A percentile compares a stretch with the other conserved stretches of the same genome.
Evolutionary conservation across 2,888 invertebrate genomes (phyloP).

Genomic region (Glomeris marginata): DNA sequence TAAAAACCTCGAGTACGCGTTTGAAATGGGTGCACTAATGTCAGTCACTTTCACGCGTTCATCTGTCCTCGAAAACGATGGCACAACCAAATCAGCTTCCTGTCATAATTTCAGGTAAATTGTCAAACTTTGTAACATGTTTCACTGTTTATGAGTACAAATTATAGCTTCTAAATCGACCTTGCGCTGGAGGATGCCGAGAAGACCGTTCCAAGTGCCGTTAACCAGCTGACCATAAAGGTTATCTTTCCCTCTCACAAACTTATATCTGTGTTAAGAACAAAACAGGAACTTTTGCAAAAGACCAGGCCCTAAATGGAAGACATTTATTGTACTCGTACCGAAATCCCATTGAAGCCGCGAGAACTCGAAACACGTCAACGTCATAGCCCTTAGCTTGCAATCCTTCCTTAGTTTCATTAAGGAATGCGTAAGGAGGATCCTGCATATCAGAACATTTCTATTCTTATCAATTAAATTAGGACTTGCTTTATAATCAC

Average conservation of each 20-base stretch:
- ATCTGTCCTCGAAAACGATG: conserved; percentile 4
- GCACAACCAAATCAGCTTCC: conserved; percentile 9
- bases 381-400: conserved; percentile 3
- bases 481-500: too few species aligned
- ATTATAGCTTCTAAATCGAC: background rate
- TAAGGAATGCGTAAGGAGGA: conserved; percentile 5
- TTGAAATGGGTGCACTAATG: conserved; percentile 3
- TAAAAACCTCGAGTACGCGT: conserved; percentile 5
- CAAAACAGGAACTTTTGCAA: background rate
- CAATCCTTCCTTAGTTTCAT: background rate
- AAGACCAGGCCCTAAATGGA: background rate
- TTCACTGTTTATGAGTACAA: background rate
- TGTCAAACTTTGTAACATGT: background rate
- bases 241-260: background rate
- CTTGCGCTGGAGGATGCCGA: conserved; percentile 8
- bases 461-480: too few species aligned
- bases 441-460: conserved; percentile 1
- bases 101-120: background rate
- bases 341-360: conserved; percentile 1
- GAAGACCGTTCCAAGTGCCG: conserved; percentile 8
- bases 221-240: conserved; percentile 2
- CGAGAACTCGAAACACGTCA: conserved; percentile 1
- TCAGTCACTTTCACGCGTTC: conserved; percentile 1
- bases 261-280: background rate
- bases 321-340: background rate